Evolutionary conservation across 2,888 invertebrate species (phyloP).

Genomic region (Luperina testacea): DNA sequence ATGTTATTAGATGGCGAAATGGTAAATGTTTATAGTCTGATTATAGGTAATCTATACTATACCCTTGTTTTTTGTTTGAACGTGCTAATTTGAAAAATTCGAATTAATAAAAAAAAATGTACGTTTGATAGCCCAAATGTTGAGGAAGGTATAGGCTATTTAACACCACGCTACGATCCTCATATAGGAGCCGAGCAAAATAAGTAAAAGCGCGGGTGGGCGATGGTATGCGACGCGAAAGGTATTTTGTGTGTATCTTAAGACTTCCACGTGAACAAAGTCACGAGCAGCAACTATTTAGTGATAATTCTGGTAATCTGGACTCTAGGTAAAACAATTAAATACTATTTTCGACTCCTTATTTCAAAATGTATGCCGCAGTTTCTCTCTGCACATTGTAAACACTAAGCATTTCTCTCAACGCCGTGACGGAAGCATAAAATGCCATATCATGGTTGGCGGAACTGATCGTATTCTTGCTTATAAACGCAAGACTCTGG

Average conservation of each 20-base stretch:
- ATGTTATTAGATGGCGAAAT: too few species aligned
- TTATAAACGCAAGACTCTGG: slow-evolving; percentile 53
- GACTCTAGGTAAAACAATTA: not conserved
- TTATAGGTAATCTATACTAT: not conserved
- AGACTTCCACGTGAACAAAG: not conserved
- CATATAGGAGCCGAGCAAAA: not conserved
- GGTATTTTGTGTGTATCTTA: not conserved
- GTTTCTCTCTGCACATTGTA: slow-evolving; percentile 30
- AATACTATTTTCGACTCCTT: not conserved
- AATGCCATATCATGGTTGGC: slow-evolving; percentile 56
- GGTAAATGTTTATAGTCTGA: too few species aligned
- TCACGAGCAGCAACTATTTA: not conserved
- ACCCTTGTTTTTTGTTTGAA: too few species aligned
- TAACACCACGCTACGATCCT: not conserved
- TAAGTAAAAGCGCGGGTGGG: not conserved
- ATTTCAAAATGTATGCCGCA: not conserved
- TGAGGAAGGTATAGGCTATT: not conserved
- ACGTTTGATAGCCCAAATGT: not conserved
- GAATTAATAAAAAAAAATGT: too few species aligned
- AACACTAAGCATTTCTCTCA: slow-evolving; percentile 52
- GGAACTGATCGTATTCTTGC: slow-evolving; percentile 56
- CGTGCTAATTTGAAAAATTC: too few species aligned
- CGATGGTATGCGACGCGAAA: not conserved
- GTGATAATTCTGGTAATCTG: not conserved
- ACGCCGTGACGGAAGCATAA: slow-evolving; percentile 47